These are phyloP conservation scores for Euwallacea fornicatus DNA, from an alignment of 1,140 invertebrate genomes.

Conservation along the genomic window DNA sequence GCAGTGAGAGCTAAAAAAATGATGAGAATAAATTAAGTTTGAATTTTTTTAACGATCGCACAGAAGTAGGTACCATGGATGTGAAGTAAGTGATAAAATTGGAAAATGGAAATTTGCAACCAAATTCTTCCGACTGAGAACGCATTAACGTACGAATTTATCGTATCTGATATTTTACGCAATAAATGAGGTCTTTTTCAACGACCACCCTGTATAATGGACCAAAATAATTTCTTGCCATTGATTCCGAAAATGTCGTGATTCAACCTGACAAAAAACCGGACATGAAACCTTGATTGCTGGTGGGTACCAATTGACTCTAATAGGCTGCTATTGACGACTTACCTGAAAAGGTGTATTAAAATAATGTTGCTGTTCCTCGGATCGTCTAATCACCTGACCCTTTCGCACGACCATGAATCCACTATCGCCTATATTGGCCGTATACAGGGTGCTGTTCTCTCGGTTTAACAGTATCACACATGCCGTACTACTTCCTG, in stretches of 20 bases:
- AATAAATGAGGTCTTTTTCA: no score
- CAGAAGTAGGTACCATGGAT: no score
- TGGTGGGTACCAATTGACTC: background rate
- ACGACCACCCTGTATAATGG: no score
- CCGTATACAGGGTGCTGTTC: slow-evolving; percentile 87
- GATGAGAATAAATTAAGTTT: no score
- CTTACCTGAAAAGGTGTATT: slow-evolving; percentile 91
- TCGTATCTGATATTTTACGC: no score
- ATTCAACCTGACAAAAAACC: background rate
- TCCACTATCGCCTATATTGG: slow-evolving; percentile 98
- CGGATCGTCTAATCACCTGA: slow-evolving; percentile 85
- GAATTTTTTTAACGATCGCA: no score
- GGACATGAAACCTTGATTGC: no score
- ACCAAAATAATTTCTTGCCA: background rate
- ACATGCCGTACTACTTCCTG: slow-evolving; percentile 96
- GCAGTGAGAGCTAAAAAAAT: slow-evolving; percentile 69
- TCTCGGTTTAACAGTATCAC: slow-evolving; percentile 90
- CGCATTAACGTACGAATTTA: no score
- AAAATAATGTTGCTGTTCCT: slow-evolving; percentile 98
- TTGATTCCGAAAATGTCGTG: background rate
- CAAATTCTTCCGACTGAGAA: no score
- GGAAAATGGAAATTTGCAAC: no score
- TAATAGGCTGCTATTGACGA: background rate
- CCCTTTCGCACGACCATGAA: slow-evolving; percentile 89
- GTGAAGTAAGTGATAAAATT: no score